Evolutionary conservation across 2,113 vertebrate genomes (phyloP).

Genomic region (Pollachius pollachius): DNA sequence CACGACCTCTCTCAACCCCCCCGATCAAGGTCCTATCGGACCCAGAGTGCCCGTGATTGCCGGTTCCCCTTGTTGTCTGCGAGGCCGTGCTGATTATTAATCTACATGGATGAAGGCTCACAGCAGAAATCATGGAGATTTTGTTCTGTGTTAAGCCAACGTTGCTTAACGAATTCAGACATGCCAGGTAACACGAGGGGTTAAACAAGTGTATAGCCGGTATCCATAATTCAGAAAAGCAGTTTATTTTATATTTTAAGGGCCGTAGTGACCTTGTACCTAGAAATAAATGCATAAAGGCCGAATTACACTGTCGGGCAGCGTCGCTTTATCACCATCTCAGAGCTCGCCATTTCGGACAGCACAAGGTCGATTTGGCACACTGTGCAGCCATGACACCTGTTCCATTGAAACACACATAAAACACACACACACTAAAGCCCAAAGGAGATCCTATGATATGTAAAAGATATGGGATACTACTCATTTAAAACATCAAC

Average conservation of each 20-base stretch:
- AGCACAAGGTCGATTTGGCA: conserved; percentile 27
- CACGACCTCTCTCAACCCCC: conserved; percentile 37
- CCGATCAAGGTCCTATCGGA: conserved; percentile 22
- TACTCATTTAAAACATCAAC: conserved; percentile 18
- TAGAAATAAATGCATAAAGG: not conserved
- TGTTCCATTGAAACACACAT: conserved; percentile 21
- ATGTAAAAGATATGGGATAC: conserved; percentile 14
- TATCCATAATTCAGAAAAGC: not conserved
- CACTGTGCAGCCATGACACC: conserved; percentile 26
- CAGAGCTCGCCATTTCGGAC: conserved; percentile 3
- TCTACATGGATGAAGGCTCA: conserved; percentile 23
- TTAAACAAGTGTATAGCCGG: conserved; percentile 8
- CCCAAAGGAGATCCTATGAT: not conserved
- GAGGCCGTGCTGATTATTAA: conserved; percentile 28
- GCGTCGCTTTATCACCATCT: conserved; percentile 1
- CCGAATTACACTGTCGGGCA: not conserved
- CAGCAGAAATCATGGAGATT: conserved; percentile 27
- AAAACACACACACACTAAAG: conserved; percentile 27
- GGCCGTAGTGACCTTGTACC: not conserved
- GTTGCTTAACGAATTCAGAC: conserved; percentile 10
- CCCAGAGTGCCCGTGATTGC: conserved; percentile 26
- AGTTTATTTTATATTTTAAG: not conserved
- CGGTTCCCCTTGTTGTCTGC: conserved; percentile 27
- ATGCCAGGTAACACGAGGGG: not conserved
- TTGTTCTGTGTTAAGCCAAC: conserved; percentile 16